These are phyloP conservation scores for Gobius niger DNA, from an alignment of 2,113 vertebrate genomes.

Conservation along the genomic window DNA sequence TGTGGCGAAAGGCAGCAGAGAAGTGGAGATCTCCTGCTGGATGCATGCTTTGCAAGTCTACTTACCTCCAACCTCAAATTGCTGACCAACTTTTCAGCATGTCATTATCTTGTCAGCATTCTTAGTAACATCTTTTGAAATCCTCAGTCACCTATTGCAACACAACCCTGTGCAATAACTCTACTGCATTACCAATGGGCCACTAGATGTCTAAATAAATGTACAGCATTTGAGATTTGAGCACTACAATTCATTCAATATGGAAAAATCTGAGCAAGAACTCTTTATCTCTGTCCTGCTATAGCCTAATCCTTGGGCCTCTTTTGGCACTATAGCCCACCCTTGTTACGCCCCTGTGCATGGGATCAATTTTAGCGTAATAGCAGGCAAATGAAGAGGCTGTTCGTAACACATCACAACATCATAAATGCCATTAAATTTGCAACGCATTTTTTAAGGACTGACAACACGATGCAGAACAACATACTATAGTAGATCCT, in stretches of 20 bases:
- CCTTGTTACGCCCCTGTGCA: slow-evolving; percentile 5
- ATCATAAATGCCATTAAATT: too few species aligned
- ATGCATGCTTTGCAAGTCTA: not conserved
- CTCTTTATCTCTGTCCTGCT: too few species aligned
- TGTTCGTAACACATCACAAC: too few species aligned
- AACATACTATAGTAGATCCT: not conserved
- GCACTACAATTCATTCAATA: too few species aligned
- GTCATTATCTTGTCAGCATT: not conserved
- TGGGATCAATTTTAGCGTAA: not conserved
- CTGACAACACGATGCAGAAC: not conserved
- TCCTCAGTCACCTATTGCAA: not conserved
- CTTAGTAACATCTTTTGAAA: not conserved
- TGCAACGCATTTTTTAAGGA: not conserved
- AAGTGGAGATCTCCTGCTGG: not conserved
- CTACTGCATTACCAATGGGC: not conserved
- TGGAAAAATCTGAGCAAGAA: too few species aligned
- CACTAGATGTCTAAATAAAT: too few species aligned
- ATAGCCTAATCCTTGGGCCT: not conserved
- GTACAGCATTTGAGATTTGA: too few species aligned
- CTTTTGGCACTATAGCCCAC: not conserved
- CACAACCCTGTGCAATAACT: not conserved
- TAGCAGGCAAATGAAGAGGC: too few species aligned
- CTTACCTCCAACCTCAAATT: not conserved
- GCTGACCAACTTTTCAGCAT: not conserved
- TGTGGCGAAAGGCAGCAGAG: not conserved